phyloP scores from a whole-genome alignment of 1,140 invertebrate genomes.

The Camponotus floridanus region DNA sequence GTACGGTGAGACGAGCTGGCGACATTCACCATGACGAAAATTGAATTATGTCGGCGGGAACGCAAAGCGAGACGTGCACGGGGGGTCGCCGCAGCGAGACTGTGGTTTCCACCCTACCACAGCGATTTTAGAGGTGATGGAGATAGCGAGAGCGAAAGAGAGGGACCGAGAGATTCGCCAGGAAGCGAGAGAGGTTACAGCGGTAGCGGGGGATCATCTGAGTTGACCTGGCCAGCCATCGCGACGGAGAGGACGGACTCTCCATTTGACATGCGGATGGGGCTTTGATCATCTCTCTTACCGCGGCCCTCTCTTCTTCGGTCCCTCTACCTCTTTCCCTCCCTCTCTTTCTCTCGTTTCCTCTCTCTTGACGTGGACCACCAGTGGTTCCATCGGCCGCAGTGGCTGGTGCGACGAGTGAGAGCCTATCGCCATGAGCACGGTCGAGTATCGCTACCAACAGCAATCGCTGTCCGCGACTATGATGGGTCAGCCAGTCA shows the following conservation, averaged over 20 bases:
- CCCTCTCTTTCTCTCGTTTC: background rate
- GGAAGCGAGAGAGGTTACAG: conserved; percentile 54
- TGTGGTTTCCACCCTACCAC: conserved; percentile 43
- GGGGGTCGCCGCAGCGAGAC: conserved; percentile 23
- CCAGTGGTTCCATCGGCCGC: conserved; percentile 43
- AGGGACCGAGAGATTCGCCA: conserved; percentile 13
- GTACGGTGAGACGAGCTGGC: conserved; percentile 31
- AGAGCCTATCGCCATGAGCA: conserved; percentile 2
- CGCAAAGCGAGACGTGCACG: conserved; percentile 36
- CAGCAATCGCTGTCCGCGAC: conserved; percentile 61
- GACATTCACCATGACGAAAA: conserved; percentile 61
- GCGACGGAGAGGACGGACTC: conserved; percentile 69
- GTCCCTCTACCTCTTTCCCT: conserved; percentile 20
- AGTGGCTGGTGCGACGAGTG: background rate
- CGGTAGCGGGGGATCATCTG: conserved; percentile 71
- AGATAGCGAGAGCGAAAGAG: conserved; percentile 30
- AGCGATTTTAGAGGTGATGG: conserved; percentile 59
- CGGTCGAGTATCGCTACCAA: conserved; percentile 42
- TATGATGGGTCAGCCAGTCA: conserved; percentile 72
- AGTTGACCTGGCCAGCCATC: conserved; percentile 72
- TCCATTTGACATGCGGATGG: conserved; percentile 76
- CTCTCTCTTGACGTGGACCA: conserved; percentile 38
- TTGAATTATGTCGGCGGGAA: conserved; percentile 64
- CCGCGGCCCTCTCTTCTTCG: conserved; percentile 67
- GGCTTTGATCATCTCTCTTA: conserved; percentile 77